phyloP scores from a whole-genome alignment of 1,140 invertebrate species.

The Potamilus streckersoni region DNA sequence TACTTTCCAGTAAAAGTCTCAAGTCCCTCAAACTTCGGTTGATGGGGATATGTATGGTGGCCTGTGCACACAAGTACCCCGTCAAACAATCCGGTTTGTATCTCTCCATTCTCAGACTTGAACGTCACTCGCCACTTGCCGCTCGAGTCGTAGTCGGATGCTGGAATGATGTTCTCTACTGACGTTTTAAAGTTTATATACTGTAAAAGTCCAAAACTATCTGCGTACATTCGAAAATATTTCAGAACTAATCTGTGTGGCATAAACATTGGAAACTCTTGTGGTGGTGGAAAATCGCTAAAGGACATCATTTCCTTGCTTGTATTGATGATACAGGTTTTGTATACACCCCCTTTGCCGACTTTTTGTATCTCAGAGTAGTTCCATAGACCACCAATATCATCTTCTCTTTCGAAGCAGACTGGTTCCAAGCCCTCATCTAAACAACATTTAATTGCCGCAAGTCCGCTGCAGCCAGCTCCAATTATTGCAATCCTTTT shows the following conservation, averaged over 20 bases:
- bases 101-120: neutral
- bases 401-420: constrained; percentile 64
- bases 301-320: constrained; percentile 71
- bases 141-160: neutral
- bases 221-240: constrained; percentile 66
- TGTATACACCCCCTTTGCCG: constrained; percentile 46
- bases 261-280: constrained; percentile 69
- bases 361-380: constrained; percentile 25
- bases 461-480: constrained; percentile 69
- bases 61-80: constrained; percentile 25
- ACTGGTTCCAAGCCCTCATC: constrained; percentile 64
- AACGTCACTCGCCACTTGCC: neutral
- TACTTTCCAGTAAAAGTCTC: neutral
- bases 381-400: constrained; percentile 59
- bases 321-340: constrained; percentile 68
- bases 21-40: constrained; percentile 14
- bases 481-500: constrained; percentile 66
- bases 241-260: constrained; percentile 64
- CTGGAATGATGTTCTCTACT: neutral
- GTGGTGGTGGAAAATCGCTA: constrained; percentile 70
- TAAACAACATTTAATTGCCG: constrained; percentile 68
- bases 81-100: constrained; percentile 14
- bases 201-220: constrained; percentile 26
- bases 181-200: constrained; percentile 17
- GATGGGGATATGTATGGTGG: constrained; percentile 20